These are phyloP conservation scores for Procambarus virginalis DNA, from an alignment of 1,140 invertebrate species.

Conservation along the genomic window DNA sequence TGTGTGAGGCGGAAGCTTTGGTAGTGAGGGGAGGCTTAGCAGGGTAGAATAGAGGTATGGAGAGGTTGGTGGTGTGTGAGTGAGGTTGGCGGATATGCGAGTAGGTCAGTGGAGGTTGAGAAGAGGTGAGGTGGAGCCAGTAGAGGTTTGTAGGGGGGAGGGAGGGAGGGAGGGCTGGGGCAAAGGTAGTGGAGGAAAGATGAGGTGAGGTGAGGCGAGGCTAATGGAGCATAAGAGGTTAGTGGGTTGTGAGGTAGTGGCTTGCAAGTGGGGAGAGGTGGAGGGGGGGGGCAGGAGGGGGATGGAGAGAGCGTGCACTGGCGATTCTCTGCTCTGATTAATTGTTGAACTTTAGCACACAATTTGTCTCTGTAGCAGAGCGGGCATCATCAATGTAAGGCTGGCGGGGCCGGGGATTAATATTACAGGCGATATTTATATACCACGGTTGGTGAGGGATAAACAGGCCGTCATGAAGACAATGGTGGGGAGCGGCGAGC, in stretches of 20 bases:
- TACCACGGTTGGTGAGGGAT: constrained; percentile 13
- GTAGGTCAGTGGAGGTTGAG: not conserved
- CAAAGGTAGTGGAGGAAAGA: not conserved
- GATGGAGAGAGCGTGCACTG: not conserved
- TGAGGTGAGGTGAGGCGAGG: not conserved
- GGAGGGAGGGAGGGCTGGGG: not conserved
- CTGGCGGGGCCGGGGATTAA: not conserved
- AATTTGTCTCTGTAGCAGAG: constrained; percentile 42
- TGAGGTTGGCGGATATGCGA: not conserved
- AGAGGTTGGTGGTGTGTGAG: not conserved
- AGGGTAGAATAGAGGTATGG: too few relatives aligned
- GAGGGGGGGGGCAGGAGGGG: not conserved
- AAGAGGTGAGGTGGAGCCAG: not conserved
- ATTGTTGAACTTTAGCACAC: constrained; percentile 47
- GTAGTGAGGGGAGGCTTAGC: too few relatives aligned
- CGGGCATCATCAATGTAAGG: constrained; percentile 37
- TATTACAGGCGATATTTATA: constrained; percentile 42
- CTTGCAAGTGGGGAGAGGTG: not conserved
- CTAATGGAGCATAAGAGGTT: too few relatives aligned
- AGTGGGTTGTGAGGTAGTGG: not conserved
- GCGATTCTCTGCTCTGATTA: constrained; percentile 34
- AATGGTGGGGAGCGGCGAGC: constrained; percentile 16
- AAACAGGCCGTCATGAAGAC: constrained; percentile 35
- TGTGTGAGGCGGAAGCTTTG: too few relatives aligned
- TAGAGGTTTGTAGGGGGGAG: not conserved